phyloP scores from a whole-genome alignment of 2,888 invertebrate species.

The Tromatobia lineatoria region DNA sequence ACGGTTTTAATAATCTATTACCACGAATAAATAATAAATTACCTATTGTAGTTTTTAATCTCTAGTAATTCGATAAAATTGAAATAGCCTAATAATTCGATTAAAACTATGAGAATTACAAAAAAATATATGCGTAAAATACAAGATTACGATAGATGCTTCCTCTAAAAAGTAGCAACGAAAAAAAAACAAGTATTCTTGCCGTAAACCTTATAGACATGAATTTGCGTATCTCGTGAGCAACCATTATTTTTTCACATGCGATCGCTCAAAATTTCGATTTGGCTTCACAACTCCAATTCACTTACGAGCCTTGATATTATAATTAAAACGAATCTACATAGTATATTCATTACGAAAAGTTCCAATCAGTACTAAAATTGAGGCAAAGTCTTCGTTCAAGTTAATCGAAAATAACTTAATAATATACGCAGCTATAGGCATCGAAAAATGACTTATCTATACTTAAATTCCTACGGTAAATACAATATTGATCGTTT shows the following conservation, averaged over 20 bases:
- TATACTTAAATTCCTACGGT: constrained; percentile 50
- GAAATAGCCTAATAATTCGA: constrained; percentile 57
- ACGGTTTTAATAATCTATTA: constrained; percentile 56
- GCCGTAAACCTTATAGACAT: constrained; percentile 29
- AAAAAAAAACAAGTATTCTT: constrained; percentile 41
- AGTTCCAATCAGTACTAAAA: constrained; percentile 41
- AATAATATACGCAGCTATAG: constrained; percentile 32
- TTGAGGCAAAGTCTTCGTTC: constrained; percentile 37
- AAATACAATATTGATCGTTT: constrained; percentile 62
- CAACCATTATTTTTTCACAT: constrained; percentile 1
- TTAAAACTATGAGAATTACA: constrained; percentile 64
- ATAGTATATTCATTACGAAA: constrained; percentile 44
- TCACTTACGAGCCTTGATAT: constrained; percentile 43
- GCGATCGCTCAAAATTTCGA: constrained; percentile 21
- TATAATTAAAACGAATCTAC: constrained; percentile 46
- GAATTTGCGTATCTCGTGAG: constrained; percentile 33
- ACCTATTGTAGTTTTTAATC: constrained; percentile 50
- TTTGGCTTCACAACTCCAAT: constrained; percentile 44
- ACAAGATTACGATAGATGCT: constrained; percentile 39
- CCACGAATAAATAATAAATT: constrained; percentile 72
- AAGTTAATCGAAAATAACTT: constrained; percentile 43
- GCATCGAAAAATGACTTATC: constrained; percentile 59
- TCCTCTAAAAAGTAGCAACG: constrained; percentile 31
- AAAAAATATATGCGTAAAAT: constrained; percentile 49
- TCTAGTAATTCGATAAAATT: constrained; percentile 61